These are phyloP conservation scores for Gallinago nigripennis DNA, from an alignment of 2,797 vertebrate genomes.

Conservation along the genomic window DNA sequence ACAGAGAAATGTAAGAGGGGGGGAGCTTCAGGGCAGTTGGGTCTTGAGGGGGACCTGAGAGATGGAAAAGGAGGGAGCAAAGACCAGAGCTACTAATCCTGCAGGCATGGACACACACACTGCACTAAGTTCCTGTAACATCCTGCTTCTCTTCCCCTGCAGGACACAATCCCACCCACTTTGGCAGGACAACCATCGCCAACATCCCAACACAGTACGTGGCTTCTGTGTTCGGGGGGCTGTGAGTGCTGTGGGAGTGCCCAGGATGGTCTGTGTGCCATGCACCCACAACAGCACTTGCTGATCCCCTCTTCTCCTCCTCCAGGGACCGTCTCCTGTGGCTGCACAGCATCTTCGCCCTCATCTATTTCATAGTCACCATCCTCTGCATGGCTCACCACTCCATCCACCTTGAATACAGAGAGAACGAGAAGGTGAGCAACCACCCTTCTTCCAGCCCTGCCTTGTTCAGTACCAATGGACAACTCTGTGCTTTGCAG, in stretches of 20 bases:
- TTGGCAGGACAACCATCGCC: conserved; percentile 92
- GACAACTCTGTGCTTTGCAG: background rate
- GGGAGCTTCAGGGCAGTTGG: background rate
- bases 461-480: background rate
- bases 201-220: conserved; percentile 92
- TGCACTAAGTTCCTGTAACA: background rate
- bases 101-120: rapidly evolving
- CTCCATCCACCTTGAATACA: conserved; percentile 86
- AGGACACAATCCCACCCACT: conserved; percentile 90
- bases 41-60: background rate
- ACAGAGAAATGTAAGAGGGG: background rate
- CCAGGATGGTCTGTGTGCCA: background rate
- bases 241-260: background rate
- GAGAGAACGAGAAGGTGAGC: conserved; percentile 88
- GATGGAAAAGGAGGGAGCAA: background rate
- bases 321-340: conserved; percentile 89
- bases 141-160: conserved; percentile 52
- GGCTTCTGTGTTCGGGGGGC: background rate
- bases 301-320: background rate
- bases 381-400: conserved; percentile 92
- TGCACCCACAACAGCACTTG: rapidly evolving
- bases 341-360: conserved; percentile 91
- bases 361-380: conserved; percentile 92
- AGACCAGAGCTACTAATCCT: background rate
- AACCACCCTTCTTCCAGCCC: background rate